Percentiles rank a stretch among this genome's conserved stretches.
phyloP scores from a whole-genome alignment of 2,113 vertebrate genomes.

The Ondatra zibethicus region DNA sequence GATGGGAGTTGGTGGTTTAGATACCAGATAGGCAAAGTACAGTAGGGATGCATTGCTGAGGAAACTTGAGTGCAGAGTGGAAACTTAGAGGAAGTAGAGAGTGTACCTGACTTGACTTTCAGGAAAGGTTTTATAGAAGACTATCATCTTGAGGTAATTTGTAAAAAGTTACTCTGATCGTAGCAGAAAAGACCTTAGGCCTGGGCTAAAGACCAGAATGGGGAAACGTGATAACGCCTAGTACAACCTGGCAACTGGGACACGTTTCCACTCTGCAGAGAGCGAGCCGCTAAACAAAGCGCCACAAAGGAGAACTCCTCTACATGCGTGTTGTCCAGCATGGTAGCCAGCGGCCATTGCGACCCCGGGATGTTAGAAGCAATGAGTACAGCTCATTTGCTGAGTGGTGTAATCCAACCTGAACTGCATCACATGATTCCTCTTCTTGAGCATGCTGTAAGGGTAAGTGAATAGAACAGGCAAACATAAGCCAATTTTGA shows the following conservation, averaged over 20 bases:
- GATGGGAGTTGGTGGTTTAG: not conserved
- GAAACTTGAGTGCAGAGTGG: not conserved
- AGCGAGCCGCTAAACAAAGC: not conserved
- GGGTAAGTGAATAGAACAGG: not conserved
- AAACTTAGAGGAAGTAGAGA: not conserved
- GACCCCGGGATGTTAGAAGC: not conserved
- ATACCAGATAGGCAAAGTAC: not conserved
- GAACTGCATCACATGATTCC: not conserved
- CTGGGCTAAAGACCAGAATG: not conserved
- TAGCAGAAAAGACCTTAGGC: not conserved
- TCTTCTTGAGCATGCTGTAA: not conserved
- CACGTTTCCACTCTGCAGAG: not conserved
- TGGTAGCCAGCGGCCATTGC: not conserved
- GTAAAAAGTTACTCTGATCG: not conserved
- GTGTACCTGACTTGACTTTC: not conserved
- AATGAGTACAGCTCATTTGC: not conserved
- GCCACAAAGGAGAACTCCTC: not conserved
- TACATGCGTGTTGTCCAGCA: fast-evolving
- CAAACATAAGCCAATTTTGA: not conserved
- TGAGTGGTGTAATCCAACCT: not conserved
- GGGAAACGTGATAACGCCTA: not conserved
- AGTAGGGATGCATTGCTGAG: not conserved
- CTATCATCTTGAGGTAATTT: not conserved
- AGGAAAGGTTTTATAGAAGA: not conserved
- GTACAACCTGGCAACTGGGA: not conserved